Percentiles rank a stretch among this genome's conserved stretches.
Conservation (phyloP, 2,888 invertebrate genomes). For the Lasioglossum figueresi region DNA sequence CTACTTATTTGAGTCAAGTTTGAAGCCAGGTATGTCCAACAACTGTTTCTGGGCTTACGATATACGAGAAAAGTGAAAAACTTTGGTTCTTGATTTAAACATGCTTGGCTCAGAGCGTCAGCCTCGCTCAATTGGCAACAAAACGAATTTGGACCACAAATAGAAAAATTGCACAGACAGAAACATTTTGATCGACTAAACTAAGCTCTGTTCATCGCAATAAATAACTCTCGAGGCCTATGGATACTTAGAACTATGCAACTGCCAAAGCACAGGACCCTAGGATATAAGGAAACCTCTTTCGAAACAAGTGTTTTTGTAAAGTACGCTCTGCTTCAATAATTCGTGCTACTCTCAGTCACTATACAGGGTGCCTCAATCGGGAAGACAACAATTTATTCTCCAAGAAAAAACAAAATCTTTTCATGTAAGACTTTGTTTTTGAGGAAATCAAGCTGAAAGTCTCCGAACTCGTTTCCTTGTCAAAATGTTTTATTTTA, state of each 20-base stretch:
- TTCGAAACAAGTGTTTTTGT: slow-evolving; percentile 56
- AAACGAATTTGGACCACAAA: slow-evolving; percentile 34
- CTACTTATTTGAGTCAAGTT: slow-evolving; percentile 6
- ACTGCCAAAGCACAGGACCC: slow-evolving; percentile 69
- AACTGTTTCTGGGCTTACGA: not conserved
- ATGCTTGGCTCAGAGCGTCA: slow-evolving; percentile 5
- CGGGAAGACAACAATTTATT: not conserved
- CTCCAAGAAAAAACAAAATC: not conserved
- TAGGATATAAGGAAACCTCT: slow-evolving; percentile 55
- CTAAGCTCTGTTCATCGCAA: slow-evolving; percentile 34
- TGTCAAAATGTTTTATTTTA: not conserved
- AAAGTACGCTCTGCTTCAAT: slow-evolving; percentile 51
- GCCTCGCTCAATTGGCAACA: slow-evolving; percentile 12
- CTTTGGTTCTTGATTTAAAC: not conserved
- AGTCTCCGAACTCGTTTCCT: too few relatives aligned
- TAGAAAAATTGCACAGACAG: slow-evolving; percentile 4
- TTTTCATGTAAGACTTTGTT: not conserved
- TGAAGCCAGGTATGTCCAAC: not conserved
- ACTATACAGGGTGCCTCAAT: not conserved
- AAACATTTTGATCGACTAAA: slow-evolving; percentile 31
- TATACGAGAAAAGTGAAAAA: not conserved
- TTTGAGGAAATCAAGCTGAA: too few relatives aligned
- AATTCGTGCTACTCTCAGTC: not conserved
- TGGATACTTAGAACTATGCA: slow-evolving; percentile 61
- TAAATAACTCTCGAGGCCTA: slow-evolving; percentile 61